Percentiles rank a stretch among this genome's conserved stretches.
phyloP scores from a whole-genome alignment of 2,113 vertebrate genomes.

The Passer montanus region DNA sequence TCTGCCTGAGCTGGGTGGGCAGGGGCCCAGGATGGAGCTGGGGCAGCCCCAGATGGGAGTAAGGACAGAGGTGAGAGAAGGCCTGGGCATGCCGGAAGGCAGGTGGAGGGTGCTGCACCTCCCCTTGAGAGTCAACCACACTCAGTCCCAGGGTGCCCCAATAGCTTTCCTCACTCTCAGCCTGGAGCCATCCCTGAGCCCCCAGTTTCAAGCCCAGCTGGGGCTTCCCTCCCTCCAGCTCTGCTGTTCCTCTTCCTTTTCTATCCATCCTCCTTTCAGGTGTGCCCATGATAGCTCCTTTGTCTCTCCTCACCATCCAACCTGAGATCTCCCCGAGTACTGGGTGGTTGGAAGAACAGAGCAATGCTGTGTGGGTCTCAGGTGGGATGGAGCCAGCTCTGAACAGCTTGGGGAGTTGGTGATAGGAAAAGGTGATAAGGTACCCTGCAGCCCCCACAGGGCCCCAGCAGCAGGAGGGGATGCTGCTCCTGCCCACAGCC shows the following conservation, averaged over 20 bases:
- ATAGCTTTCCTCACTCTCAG: not conserved
- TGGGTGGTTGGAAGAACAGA: too few relatives aligned
- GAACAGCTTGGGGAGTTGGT: not conserved
- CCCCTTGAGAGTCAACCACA: accelerated
- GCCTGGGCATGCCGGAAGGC: not conserved
- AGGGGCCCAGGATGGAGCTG: not conserved
- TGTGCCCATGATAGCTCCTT: too few relatives aligned
- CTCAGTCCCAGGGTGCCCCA: not conserved
- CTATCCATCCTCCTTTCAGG: too few relatives aligned
- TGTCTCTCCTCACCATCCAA: too few relatives aligned
- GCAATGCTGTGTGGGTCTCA: accelerated
- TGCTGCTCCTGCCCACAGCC: accelerated
- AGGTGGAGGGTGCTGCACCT: too few relatives aligned
- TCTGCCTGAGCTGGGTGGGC: not conserved
- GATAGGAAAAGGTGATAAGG: not conserved
- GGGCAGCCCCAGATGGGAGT: not conserved
- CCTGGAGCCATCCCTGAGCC: not conserved
- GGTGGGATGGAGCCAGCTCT: not conserved
- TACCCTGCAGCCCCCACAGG: accelerated
- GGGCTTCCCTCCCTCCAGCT: not conserved
- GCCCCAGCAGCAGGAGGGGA: accelerated
- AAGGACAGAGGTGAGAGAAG: not conserved
- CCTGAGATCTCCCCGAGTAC: not conserved
- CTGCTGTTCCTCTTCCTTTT: too few relatives aligned
- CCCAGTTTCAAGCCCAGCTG: accelerated